Percentiles rank a stretch among this genome's conserved stretches.
phyloP scores from a whole-genome alignment of 2,888 invertebrate genomes.

The Pardosa pseudoannulata region DNA sequence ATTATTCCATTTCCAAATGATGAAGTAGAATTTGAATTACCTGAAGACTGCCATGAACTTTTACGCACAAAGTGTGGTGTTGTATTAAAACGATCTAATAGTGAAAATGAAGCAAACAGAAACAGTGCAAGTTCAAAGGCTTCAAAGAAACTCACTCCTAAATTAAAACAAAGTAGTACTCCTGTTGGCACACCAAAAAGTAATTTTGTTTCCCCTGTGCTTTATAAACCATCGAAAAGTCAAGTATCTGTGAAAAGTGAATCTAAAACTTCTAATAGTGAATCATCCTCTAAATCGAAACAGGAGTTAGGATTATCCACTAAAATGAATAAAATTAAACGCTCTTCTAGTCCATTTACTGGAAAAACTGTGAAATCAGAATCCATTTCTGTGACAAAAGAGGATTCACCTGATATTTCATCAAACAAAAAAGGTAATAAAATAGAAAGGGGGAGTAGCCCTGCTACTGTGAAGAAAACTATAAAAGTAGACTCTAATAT shows the following conservation, averaged over 20 bases:
- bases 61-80: constrained; percentile 19
- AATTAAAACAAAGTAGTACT: constrained; percentile 37
- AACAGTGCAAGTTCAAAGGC: constrained; percentile 1
- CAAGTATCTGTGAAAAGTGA: constrained; percentile 17
- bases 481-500: constrained; percentile 26
- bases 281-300: constrained; percentile 34
- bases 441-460: constrained; percentile 21
- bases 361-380: constrained; percentile 40
- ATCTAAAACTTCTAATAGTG: constrained; percentile 22
- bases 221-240: constrained; percentile 34
- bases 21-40: constrained; percentile 45
- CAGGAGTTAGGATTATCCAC: constrained; percentile 13
- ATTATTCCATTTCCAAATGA: constrained; percentile 61
- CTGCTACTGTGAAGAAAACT: constrained; percentile 33
- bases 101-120: background rate
- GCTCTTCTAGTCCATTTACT: constrained; percentile 49
- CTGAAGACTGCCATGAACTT: constrained; percentile 46
- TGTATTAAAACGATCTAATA: background rate
- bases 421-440: constrained; percentile 24
- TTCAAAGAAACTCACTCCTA: constrained; percentile 29
- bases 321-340: constrained; percentile 40
- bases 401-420: constrained; percentile 30
- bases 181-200: constrained; percentile 24
- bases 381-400: background rate
- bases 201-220: constrained; percentile 31